Evolutionary conservation across 2,888 invertebrate species (phyloP).

Genomic region (Drosophila aldrichi): DNA sequence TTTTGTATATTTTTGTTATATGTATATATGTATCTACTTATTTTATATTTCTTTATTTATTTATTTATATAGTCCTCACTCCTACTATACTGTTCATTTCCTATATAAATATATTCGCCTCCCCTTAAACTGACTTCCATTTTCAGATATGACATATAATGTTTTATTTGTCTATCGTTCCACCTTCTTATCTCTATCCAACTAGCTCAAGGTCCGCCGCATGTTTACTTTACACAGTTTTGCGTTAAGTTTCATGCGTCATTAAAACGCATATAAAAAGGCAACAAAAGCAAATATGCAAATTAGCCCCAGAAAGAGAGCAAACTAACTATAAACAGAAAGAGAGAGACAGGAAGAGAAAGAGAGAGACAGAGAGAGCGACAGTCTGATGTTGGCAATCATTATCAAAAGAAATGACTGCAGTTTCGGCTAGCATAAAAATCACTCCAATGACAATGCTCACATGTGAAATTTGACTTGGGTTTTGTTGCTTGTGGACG

Average conservation of each 20-base stretch:
- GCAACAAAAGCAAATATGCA: slow-evolving; percentile 43
- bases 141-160: not conserved
- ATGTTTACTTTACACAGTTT: slow-evolving; percentile 24
- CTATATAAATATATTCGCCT: too few relatives aligned
- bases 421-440: slow-evolving; percentile 51
- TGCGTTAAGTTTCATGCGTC: slow-evolving; percentile 64
- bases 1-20: too few relatives aligned
- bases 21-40: too few relatives aligned
- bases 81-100: too few relatives aligned
- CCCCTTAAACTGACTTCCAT: not conserved
- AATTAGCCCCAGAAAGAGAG: slow-evolving; percentile 24
- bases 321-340: not conserved
- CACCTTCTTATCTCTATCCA: slow-evolving; percentile 6
- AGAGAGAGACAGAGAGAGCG: not conserved
- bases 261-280: slow-evolving; percentile 66
- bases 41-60: too few relatives aligned
- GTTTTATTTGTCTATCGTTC: not conserved
- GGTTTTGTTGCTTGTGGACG: slow-evolving; percentile 40
- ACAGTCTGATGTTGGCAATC: slow-evolving; percentile 44
- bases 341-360: not conserved
- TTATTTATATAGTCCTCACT: too few relatives aligned
- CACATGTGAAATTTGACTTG: slow-evolving; percentile 21
- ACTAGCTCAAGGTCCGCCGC: slow-evolving; percentile 55
- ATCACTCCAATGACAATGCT: slow-evolving; percentile 55
- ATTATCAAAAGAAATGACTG: slow-evolving; percentile 54